Conservation (phyloP, 2,113 vertebrate species). For the Strix uralensis region DNA sequence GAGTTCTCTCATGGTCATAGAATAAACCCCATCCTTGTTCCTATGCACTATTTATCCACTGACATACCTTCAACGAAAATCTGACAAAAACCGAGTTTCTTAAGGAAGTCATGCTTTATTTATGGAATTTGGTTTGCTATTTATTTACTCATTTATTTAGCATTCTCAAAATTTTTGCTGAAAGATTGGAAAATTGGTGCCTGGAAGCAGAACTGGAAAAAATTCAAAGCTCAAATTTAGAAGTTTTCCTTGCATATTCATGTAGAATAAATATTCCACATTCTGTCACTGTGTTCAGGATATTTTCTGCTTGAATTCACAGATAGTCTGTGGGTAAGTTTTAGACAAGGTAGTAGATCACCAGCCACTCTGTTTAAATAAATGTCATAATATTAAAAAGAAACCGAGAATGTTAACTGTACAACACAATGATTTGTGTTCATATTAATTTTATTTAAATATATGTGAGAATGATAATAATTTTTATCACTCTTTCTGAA, state of each 20-base stretch:
- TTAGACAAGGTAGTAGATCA: neutral
- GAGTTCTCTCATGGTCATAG: neutral
- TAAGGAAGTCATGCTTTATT: neutral
- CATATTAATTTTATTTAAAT: neutral
- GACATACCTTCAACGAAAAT: neutral
- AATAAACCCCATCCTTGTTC: neutral
- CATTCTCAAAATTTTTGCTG: neutral
- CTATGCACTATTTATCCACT: neutral
- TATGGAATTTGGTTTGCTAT: neutral
- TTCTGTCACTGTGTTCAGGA: neutral
- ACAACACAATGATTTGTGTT: neutral
- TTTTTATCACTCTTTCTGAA: neutral
- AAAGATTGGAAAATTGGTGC: neutral
- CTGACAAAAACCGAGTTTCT: neutral
- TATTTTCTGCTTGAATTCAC: conserved; percentile 11
- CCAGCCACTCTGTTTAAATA: neutral
- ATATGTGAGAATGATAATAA: neutral
- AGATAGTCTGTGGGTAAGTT: neutral
- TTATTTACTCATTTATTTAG: neutral
- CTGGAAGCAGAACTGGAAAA: neutral
- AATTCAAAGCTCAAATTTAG: neutral
- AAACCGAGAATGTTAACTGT: neutral
- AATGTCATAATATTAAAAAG: neutral
- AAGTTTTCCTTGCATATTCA: neutral
- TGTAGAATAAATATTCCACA: neutral